phyloP scores from a whole-genome alignment of 1,140 invertebrate species.

The Andricus grossulariae region DNA sequence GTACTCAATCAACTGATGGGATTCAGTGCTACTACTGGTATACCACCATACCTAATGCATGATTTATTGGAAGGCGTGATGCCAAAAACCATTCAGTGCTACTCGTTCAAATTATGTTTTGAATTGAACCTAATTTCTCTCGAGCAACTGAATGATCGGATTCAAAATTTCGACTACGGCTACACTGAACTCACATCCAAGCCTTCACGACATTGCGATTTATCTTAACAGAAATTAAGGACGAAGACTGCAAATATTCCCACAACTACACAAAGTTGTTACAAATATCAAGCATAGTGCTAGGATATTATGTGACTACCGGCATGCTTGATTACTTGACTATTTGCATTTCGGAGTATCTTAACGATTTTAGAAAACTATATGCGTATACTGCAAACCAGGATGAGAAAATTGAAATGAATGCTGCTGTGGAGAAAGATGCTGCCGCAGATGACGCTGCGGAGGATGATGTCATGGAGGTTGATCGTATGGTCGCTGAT shows the following conservation, averaged over 20 bases:
- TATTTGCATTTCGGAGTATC: background rate
- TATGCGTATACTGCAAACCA: no score
- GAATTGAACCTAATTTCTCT: slow-evolving; percentile 25
- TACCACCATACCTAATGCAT: slow-evolving; percentile 37
- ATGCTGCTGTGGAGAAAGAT: slow-evolving; percentile 7
- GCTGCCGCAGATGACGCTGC: background rate
- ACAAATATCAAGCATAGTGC: background rate
- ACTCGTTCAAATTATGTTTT: slow-evolving; percentile 10
- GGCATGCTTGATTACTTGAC: background rate
- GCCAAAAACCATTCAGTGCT: slow-evolving; percentile 26
- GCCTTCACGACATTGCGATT: background rate
- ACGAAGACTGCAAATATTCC: background rate
- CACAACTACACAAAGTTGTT: background rate
- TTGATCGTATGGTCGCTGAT: slow-evolving; percentile 14
- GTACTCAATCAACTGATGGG: background rate
- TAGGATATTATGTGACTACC: background rate
- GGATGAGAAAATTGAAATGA: no score
- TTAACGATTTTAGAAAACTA: slow-evolving; percentile 17
- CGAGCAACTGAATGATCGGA: slow-evolving; percentile 26
- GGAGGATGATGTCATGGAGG: background rate
- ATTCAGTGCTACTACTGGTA: background rate
- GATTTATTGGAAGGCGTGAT: slow-evolving; percentile 36
- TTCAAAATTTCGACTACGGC: slow-evolving; percentile 26
- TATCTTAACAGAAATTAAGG: background rate
- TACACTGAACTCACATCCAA: slow-evolving; percentile 12